Percentiles rank a stretch among this genome's conserved stretches.
Evolutionary conservation across 2,797 vertebrate species (phyloP).

Genomic region (Xenentodon cancila): DNA sequence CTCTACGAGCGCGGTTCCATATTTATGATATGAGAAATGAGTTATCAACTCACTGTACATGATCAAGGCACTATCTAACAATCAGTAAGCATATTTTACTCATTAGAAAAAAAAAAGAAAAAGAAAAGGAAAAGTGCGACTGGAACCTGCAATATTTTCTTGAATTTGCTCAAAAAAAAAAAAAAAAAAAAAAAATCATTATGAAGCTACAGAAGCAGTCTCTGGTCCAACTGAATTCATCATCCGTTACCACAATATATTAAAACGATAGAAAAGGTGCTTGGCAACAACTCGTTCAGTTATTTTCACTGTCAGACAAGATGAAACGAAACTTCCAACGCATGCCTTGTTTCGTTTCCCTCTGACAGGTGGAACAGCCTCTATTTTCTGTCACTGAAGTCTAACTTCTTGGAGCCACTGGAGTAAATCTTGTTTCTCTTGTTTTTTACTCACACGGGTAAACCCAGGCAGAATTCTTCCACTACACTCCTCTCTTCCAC

Average conservation of each 20-base stretch:
- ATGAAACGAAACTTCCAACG: constrained; percentile 39
- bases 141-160: constrained; percentile 63
- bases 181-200: constrained; percentile 27
- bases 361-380: constrained; percentile 29
- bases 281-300: constrained; percentile 70
- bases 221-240: constrained; percentile 37
- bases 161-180: constrained; percentile 56
- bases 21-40: constrained; percentile 30
- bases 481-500: neutral
- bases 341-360: constrained; percentile 24
- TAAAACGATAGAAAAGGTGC: constrained; percentile 84
- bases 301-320: constrained; percentile 41
- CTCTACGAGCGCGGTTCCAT: constrained; percentile 20
- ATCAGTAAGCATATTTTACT: constrained; percentile 48
- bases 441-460: constrained; percentile 3
- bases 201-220: constrained; percentile 43
- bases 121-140: constrained; percentile 71
- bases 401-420: constrained; percentile 4
- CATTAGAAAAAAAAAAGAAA: constrained; percentile 46
- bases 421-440: constrained; percentile 1
- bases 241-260: constrained; percentile 62
- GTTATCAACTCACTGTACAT: constrained; percentile 53
- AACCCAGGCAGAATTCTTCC: constrained; percentile 1
- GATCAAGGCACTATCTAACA: constrained; percentile 75
- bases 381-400: constrained; percentile 8